phyloP scores from a whole-genome alignment of 2,888 invertebrate species.

The Nomada fucata region DNA sequence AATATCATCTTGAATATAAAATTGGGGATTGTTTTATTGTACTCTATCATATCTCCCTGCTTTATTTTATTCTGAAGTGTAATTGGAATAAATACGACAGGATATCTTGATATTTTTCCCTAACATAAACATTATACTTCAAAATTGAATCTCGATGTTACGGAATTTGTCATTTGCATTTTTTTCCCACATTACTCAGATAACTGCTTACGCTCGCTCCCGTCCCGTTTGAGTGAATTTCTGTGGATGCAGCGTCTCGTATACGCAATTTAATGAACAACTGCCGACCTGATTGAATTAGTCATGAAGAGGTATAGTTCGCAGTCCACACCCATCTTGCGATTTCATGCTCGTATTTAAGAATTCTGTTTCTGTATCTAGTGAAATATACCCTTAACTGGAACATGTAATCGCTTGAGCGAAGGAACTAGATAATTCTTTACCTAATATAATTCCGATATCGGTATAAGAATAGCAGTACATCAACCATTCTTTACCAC shows the following conservation, averaged over 20 bases:
- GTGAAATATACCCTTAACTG: background rate
- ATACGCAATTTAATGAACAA: constrained; percentile 35
- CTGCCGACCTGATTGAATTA: constrained; percentile 44
- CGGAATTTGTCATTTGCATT: background rate
- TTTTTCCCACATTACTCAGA: background rate
- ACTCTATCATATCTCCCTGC: too few relatives aligned
- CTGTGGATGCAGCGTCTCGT: constrained; percentile 23
- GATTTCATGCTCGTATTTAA: background rate
- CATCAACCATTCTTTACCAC: too few relatives aligned
- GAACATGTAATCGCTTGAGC: background rate
- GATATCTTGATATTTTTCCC: too few relatives aligned
- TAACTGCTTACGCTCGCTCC: constrained; percentile 18
- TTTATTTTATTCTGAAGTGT: too few relatives aligned
- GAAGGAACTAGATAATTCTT: constrained; percentile 6
- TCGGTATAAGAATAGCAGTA: too few relatives aligned
- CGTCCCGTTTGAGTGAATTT: constrained; percentile 12
- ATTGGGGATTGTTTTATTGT: too few relatives aligned
- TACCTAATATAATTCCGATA: too few relatives aligned
- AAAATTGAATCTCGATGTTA: too few relatives aligned
- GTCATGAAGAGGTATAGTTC: constrained; percentile 30
- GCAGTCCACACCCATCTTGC: constrained; percentile 12
- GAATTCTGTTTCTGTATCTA: background rate
- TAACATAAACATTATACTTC: too few relatives aligned
- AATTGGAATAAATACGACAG: too few relatives aligned
- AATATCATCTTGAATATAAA: too few relatives aligned